Evolutionary conservation across 2,888 invertebrate species (phyloP).

Genomic region (Lasioglossum oenotherae): DNA sequence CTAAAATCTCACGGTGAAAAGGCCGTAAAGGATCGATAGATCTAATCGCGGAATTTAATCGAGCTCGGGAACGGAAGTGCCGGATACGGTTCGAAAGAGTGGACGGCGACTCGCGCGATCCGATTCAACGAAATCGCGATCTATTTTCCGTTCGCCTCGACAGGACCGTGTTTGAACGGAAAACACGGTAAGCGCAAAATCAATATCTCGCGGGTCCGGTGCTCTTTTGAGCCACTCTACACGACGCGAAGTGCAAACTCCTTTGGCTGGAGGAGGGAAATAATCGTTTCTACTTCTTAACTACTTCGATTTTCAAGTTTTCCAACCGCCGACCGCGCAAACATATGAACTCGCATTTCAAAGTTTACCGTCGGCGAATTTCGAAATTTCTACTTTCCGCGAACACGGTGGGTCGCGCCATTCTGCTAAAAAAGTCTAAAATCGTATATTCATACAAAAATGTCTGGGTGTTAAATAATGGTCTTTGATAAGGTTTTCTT

Average conservation of each 20-base stretch:
- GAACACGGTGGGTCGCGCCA: background rate
- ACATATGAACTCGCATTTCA: background rate
- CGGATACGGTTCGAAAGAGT: constrained; percentile 14
- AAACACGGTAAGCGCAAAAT: constrained; percentile 59
- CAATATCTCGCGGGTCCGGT: constrained; percentile 54
- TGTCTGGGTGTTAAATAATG: too few relatives aligned
- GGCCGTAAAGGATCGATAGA: background rate
- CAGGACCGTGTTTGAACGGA: constrained; percentile 51
- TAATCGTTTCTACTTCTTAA: constrained; percentile 38
- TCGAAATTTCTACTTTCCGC: background rate
- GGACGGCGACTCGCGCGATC: constrained; percentile 20
- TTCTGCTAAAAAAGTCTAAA: background rate
- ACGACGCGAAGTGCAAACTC: constrained; percentile 41
- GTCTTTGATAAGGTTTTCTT: too few relatives aligned
- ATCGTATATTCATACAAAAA: background rate
- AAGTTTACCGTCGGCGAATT: background rate
- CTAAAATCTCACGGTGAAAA: background rate
- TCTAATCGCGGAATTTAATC: constrained; percentile 15
- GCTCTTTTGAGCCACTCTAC: constrained; percentile 42
- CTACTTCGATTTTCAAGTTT: constrained; percentile 5
- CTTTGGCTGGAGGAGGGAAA: constrained; percentile 27
- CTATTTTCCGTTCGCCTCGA: constrained; percentile 33
- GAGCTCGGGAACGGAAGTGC: background rate
- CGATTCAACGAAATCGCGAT: constrained; percentile 46
- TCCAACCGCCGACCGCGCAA: background rate